Conservation (phyloP, 2,888 invertebrate genomes). For the Sylvicola fuscatus region DNA sequence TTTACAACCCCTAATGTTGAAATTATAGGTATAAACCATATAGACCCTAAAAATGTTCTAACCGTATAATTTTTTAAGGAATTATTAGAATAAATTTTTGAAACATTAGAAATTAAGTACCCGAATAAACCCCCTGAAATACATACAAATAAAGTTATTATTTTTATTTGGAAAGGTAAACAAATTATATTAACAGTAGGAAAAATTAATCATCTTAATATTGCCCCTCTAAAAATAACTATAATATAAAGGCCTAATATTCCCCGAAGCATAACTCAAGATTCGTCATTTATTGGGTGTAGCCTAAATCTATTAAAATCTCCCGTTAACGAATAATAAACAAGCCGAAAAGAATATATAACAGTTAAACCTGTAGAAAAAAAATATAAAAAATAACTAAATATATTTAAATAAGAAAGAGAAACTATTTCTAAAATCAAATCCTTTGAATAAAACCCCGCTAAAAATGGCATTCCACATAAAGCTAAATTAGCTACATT, state of each 20-base stretch:
- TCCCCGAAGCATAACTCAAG: constrained; percentile 28
- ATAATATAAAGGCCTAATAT: constrained; percentile 28
- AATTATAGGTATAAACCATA: constrained; percentile 33
- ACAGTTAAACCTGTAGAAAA: constrained; percentile 36
- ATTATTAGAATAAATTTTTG: constrained; percentile 24
- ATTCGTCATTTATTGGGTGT: constrained; percentile 30
- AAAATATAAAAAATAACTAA: constrained; percentile 32
- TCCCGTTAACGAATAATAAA: constrained; percentile 31
- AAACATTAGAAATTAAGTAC: constrained; percentile 26
- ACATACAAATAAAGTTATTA: constrained; percentile 31
- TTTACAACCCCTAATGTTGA: constrained; percentile 27
- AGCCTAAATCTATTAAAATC: constrained; percentile 27
- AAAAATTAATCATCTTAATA: constrained; percentile 35
- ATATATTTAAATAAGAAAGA: constrained; percentile 30
- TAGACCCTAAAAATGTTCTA: constrained; percentile 21
- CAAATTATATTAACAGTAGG: constrained; percentile 29
- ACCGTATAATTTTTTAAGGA: constrained; percentile 22
- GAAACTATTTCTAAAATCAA: constrained; percentile 35
- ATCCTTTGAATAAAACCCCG: constrained; percentile 44
- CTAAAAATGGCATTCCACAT: constrained; percentile 41
- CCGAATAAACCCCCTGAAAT: constrained; percentile 25
- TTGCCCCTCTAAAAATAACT: constrained; percentile 30
- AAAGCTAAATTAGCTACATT: constrained; percentile 36
- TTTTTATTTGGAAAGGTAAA: constrained; percentile 30
- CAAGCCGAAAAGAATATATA: constrained; percentile 33